Evolutionary conservation across 2,113 vertebrate species (phyloP).

Genomic region (Podarcis cretensis): DNA sequence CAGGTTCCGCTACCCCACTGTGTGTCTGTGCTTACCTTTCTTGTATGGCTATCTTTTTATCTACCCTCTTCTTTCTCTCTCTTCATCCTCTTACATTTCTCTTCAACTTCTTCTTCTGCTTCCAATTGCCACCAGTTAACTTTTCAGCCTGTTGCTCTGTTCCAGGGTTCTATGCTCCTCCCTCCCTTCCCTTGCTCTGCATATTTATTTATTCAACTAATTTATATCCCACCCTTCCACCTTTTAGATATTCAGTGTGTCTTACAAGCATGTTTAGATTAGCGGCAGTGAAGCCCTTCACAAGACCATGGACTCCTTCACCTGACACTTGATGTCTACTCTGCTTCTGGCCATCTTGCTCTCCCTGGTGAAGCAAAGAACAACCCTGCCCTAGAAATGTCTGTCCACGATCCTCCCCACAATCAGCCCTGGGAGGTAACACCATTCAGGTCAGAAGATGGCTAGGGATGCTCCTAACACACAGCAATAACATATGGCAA

Average conservation of each 20-base stretch:
- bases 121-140: neutral
- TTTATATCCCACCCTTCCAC: neutral
- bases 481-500: constrained; percentile 80
- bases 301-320: neutral
- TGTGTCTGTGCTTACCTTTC: no score
- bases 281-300: neutral
- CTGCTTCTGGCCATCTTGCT: neutral
- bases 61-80: neutral
- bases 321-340: neutral
- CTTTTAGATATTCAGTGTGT: neutral
- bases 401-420: neutral
- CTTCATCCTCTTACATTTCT: neutral
- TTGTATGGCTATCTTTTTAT: neutral
- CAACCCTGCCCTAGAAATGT: neutral
- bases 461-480: neutral
- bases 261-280: neutral
- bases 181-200: no score
- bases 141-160: neutral
- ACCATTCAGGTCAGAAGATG: neutral
- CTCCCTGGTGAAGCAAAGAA: neutral
- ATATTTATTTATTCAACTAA: neutral
- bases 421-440: neutral
- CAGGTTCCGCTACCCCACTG: no score
- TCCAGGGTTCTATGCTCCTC: neutral
- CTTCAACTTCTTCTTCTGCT: neutral